Evolutionary conservation across 2,797 vertebrate genomes (phyloP).

Genomic region (Chaunax sp.): DNA sequence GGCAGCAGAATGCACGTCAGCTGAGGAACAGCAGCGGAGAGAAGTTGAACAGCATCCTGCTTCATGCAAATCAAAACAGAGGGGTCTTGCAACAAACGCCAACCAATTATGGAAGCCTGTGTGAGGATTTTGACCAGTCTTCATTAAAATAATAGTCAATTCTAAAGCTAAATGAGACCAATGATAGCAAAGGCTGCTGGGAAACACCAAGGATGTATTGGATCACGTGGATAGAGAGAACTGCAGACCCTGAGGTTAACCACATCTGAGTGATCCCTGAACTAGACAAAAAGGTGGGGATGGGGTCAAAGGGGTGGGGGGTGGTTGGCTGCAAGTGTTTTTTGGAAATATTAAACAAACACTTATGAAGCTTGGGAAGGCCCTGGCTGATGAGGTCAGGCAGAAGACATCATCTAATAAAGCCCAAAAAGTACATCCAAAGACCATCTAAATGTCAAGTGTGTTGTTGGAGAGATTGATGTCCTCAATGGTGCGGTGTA

Average conservation of each 20-base stretch:
- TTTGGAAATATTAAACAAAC: constrained; percentile 73
- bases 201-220: constrained; percentile 63
- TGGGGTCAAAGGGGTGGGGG: constrained; percentile 17
- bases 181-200: constrained; percentile 53
- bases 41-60: constrained; percentile 41
- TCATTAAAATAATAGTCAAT: constrained; percentile 39
- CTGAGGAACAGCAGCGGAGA: constrained; percentile 32
- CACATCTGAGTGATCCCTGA: constrained; percentile 66
- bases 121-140: constrained; percentile 33
- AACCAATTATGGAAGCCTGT: constrained; percentile 28
- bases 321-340: constrained; percentile 55
- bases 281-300: constrained; percentile 54
- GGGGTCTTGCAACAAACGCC: constrained; percentile 7
- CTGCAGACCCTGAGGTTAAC: constrained; percentile 69
- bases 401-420: constrained; percentile 71
- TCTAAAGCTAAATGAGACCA: constrained; percentile 35
- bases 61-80: constrained; percentile 48
- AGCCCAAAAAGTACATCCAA: constrained; percentile 58
- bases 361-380: constrained; percentile 66
- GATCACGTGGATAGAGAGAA: constrained; percentile 68
- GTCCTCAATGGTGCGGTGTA: constrained; percentile 54
- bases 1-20: constrained; percentile 40
- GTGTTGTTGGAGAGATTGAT: constrained; percentile 65
- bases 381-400: constrained; percentile 75
- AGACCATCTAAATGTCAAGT: constrained; percentile 65